Percentiles rank a stretch among this genome's conserved stretches.
Evolutionary conservation across 2,888 invertebrate genomes (phyloP).

Genomic region (Micropterix aruncella): DNA sequence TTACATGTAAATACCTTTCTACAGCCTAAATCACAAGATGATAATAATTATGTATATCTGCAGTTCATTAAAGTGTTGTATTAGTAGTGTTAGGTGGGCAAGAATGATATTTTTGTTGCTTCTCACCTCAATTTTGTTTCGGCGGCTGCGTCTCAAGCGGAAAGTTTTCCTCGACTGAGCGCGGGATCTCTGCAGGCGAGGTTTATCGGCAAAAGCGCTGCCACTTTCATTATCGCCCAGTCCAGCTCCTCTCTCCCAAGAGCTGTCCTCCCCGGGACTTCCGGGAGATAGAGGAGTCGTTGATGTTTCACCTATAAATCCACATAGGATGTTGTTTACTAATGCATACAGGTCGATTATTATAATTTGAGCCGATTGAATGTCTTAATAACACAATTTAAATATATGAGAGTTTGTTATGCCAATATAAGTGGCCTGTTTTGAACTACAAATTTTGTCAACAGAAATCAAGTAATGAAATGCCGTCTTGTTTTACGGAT

Average conservation of each 20-base stretch:
- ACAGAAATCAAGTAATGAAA: too few species aligned
- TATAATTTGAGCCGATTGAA: neutral
- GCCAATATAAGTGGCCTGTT: too few species aligned
- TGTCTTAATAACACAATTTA: neutral
- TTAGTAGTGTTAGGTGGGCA: too few species aligned
- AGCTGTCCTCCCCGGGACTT: constrained; percentile 53
- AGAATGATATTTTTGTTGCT: too few species aligned
- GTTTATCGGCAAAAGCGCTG: constrained; percentile 43
- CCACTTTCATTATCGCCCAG: constrained; percentile 12
- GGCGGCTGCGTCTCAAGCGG: constrained; percentile 67
- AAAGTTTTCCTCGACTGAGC: constrained; percentile 92
- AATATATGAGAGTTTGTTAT: constrained; percentile 3
- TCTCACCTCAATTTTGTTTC: constrained; percentile 58
- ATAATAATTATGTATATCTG: too few species aligned
- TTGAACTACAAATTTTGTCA: too few species aligned
- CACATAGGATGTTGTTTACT: neutral
- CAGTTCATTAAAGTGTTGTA: too few species aligned
- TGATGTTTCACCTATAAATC: constrained; percentile 52
- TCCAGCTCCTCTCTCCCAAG: constrained; percentile 32
- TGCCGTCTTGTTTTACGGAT: too few species aligned
- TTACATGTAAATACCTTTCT: too few species aligned
- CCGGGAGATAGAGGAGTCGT: constrained; percentile 62
- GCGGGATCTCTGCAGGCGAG: constrained; percentile 78
- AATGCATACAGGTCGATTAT: neutral
- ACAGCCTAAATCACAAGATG: too few species aligned